Evolutionary conservation across 64 coral and sea anemone species (phyloP), one percentile per base, ranked within the genome.

Genomic region (Montipora efflorescens): DNA sequence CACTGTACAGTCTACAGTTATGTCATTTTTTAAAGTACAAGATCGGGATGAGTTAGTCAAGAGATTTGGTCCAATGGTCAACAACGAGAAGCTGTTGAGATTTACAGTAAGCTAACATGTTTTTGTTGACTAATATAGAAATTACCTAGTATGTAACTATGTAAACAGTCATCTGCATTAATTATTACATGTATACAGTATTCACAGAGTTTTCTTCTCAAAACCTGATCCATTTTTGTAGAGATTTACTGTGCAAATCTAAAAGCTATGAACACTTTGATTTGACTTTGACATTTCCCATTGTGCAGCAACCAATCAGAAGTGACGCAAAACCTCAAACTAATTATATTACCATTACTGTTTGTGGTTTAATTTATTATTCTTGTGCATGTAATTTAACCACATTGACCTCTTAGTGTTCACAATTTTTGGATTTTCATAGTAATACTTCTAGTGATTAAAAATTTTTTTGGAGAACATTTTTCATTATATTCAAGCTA

Each of bases 81-180:
- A 71, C 67, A 71, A 15, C 2, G 67, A 71, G 67, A 71, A 71
- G 67, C 16, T 71, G 67, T 71, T 12, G 67, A 71, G 67, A 71
- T 71, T 71, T 71, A 71, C 10, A 19, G 67, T 71, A 71, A 7
- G 67, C 67, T 0, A 71, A 71, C 67, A 71, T 71, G 67, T 64
- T 64, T 71, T 71, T 22, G 67, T 71, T 71, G 67, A 71, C 67
- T 71, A 12, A 71, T 71, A 71, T 71, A 71, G 67, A 71, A 19
- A 19, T 71, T 15, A 71, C 67, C 67, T 71, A 71, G 16, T 71
- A 64, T 64, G 59, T 64, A 71, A 71, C 67, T 71, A 71, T 71
- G 67, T 71, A 71, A 15, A 15, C 10, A 71, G 67, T 19, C 10
- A 71, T 64, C 59, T 64, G 59, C 59, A 64, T 64, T 64, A 64